Evolutionary conservation across 2,113 vertebrate genomes (phyloP), one percentile per base, ranked within the genome.

Genomic region (Pandion haliaetus): DNA sequence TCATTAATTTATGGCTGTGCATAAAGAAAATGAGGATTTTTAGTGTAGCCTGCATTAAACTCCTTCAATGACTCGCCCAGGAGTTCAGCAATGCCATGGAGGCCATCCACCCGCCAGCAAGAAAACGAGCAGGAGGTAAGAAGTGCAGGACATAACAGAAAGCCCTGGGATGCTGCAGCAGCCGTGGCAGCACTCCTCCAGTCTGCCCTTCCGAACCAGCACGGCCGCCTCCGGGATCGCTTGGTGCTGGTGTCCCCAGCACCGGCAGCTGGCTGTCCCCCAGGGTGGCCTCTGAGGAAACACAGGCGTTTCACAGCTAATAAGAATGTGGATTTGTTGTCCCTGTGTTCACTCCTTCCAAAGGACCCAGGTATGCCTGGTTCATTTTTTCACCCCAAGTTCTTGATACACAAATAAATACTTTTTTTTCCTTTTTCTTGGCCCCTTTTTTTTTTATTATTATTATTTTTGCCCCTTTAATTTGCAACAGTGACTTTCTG

Each of bases 71-170:
- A 9, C 71, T 40, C 52, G 14, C 69, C 32, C 12, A 7, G 74
- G 57, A 86, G 29, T 17, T 20, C 42, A 21, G 67, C 5, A 1
- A 7, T 52, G 69, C 57, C 32, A 3, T 2, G 13, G 61, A 59
- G 69, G 15, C 24, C 2, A 0, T 38, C 58, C 54, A 26, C 52
- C 44, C 9, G 2, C 25, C 4, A 4, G 45, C 31, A 66, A 12
- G 50, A 36, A 23, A 44, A 73, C 0, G 6, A 70, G 24, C 45
- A 12, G 63, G 29, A 62, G 49, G 14, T 26, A 8, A 40, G 54
- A 44, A 52, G 21, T 0, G 25, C 55, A n/a, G 42, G 14, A 26
- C 0, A 6, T 11, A 19, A 4, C 9, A 8, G n/a, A 17, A n/a
- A n/a, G 13, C n/a, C 29, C 47, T 0, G 3, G 3, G 10, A 6